phyloP scores from a whole-genome alignment of 2,113 vertebrate species.

The Chiloscyllium plagiosum region DNA sequence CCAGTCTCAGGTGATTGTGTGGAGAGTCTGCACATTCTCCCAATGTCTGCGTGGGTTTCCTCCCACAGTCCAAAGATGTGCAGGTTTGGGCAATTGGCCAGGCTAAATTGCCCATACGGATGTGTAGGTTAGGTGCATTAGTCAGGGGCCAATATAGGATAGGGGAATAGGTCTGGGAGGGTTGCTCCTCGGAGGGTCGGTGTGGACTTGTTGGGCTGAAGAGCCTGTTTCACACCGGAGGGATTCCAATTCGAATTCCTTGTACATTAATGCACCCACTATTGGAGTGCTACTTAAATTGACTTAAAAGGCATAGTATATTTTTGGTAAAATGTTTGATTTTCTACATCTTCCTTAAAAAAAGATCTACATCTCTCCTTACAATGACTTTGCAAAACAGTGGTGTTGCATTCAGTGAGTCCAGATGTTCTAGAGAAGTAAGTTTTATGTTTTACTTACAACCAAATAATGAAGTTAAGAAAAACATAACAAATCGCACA shows the following conservation, averaged over 20 bases:
- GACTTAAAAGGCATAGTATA: neutral
- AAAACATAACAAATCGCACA: neutral
- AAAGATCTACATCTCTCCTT: neutral
- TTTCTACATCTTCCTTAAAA: neutral
- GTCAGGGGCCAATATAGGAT: too few species aligned
- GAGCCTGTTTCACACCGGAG: too few species aligned
- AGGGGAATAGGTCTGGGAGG: too few species aligned
- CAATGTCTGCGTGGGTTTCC: too few species aligned
- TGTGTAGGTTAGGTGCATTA: too few species aligned
- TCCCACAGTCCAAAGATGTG: too few species aligned
- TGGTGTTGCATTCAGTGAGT: neutral
- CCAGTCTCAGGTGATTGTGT: too few species aligned
- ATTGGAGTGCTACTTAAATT: neutral
- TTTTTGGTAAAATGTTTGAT: neutral
- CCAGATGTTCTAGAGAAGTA: neutral
- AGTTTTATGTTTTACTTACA: slow-evolving; percentile 12
- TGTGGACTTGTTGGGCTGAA: too few species aligned
- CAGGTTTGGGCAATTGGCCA: too few species aligned
- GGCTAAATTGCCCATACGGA: too few species aligned
- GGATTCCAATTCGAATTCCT: neutral
- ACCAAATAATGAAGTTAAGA: slow-evolving; percentile 22
- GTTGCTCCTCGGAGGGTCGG: too few species aligned
- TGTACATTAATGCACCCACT: neutral
- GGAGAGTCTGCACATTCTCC: too few species aligned
- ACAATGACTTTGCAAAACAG: neutral